These are phyloP conservation scores for Seriola dumerili DNA, from an alignment of 2,113 vertebrate genomes.

Conservation along the genomic window DNA sequence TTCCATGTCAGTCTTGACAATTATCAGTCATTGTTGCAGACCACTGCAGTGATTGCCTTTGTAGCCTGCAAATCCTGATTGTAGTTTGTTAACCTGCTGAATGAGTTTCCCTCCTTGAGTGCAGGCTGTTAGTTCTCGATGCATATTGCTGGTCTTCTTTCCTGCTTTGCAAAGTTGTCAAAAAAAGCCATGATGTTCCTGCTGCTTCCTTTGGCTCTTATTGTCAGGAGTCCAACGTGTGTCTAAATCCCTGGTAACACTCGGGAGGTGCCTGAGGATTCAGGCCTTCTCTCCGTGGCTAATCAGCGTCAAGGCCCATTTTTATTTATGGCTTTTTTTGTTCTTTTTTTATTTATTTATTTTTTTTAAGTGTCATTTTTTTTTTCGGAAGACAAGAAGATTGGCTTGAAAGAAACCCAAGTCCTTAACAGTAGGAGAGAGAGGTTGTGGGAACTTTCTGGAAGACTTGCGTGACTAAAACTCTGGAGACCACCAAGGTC, in stretches of 20 bases:
- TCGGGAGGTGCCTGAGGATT: conserved; percentile 58
- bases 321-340: conserved; percentile 73
- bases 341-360: conserved; percentile 20
- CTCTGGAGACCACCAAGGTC: conserved; percentile 58
- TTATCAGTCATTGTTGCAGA: conserved; percentile 65
- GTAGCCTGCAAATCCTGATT: conserved; percentile 62
- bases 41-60: conserved; percentile 39
- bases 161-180: conserved; percentile 44
- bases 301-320: conserved; percentile 49
- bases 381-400: conserved; percentile 80
- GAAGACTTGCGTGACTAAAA: conserved; percentile 78
- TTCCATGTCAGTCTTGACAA: conserved; percentile 50
- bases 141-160: conserved; percentile 77
- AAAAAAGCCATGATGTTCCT: conserved; percentile 27
- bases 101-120: conserved; percentile 62
- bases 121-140: conserved; percentile 65
- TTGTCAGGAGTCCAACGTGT: conserved; percentile 64
- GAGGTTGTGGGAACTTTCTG: conserved; percentile 61
- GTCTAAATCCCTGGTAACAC: conserved; percentile 62
- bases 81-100: conserved; percentile 45
- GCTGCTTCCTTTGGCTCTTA: conserved; percentile 57
- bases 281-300: conserved; percentile 56
- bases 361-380: conserved; percentile 19
- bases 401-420: conserved; percentile 50
- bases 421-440: conserved; percentile 39